Evolutionary conservation across 2,888 invertebrate species (phyloP).

Genomic region (Eupeodes latifasciatus): DNA sequence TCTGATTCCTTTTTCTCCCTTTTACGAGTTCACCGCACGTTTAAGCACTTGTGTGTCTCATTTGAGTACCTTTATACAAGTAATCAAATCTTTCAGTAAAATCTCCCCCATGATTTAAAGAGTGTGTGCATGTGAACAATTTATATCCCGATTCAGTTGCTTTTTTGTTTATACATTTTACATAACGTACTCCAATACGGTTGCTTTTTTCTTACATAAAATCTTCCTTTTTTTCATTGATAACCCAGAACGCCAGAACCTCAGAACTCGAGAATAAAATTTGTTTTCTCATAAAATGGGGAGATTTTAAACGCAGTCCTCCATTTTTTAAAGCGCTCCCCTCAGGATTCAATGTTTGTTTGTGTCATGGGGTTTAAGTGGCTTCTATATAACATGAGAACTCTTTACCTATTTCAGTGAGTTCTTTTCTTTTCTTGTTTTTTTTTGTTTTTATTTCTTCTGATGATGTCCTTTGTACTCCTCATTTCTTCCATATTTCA

Average conservation of each 20-base stretch:
- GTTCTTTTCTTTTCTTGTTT: constrained; percentile 9
- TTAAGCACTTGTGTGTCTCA: constrained; percentile 8
- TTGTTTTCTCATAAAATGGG: constrained; percentile 32
- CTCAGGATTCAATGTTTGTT: constrained; percentile 42
- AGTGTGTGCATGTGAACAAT: constrained; percentile 5
- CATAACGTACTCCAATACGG: neutral
- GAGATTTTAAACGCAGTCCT: constrained; percentile 31
- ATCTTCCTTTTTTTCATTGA: neutral
- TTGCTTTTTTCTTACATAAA: constrained; percentile 15
- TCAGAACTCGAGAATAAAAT: constrained; percentile 19
- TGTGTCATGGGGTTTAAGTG: constrained; percentile 58
- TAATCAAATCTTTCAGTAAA: constrained; percentile 32
- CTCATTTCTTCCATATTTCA: neutral
- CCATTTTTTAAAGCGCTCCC: constrained; percentile 40
- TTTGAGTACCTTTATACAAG: neutral
- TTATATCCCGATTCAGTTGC: constrained; percentile 20
- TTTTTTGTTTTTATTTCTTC: neutral
- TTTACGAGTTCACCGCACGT: constrained; percentile 8
- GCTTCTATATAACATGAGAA: constrained; percentile 42
- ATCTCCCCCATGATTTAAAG: neutral
- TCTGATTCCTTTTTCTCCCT: neutral
- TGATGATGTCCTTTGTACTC: neutral
- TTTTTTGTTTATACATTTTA: neutral
- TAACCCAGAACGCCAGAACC: neutral
- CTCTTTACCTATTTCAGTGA: constrained; percentile 59